These are phyloP conservation scores for Periparus ater DNA, from an alignment of 2,797 vertebrate species.

Conservation along the genomic window DNA sequence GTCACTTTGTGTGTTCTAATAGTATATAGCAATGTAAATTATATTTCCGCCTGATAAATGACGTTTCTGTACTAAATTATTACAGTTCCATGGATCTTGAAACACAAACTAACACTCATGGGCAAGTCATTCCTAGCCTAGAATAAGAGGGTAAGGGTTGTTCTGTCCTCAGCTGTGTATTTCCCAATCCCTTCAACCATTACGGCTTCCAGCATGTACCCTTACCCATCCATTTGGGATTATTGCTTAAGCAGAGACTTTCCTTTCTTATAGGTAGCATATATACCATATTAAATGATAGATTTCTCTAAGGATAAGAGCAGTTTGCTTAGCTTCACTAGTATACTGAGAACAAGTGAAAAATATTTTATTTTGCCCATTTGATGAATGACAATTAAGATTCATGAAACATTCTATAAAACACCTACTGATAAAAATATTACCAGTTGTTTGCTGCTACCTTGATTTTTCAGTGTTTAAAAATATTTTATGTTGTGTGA, in stretches of 20 bases:
- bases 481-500: background rate
- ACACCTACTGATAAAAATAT: background rate
- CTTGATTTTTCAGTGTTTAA: background rate
- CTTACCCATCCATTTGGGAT: conserved; percentile 39
- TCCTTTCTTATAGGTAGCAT: background rate
- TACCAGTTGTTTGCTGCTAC: background rate
- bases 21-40: conserved; percentile 55
- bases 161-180: conserved; percentile 54
- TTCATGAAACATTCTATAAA: conserved; percentile 21
- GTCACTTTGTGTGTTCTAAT: conserved; percentile 67
- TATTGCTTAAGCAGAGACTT: conserved; percentile 30
- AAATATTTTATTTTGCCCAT: conserved; percentile 40
- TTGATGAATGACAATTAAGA: conserved; percentile 24
- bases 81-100: conserved; percentile 65
- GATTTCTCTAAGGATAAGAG: background rate
- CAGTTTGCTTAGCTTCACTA: background rate
- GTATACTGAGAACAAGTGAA: background rate
- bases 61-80: conserved; percentile 57
- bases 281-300: background rate
- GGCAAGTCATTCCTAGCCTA: conserved; percentile 63
- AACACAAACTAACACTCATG: conserved; percentile 57
- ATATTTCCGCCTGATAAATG: conserved; percentile 44
- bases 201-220: conserved; percentile 45
- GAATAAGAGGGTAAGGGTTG: conserved; percentile 63
- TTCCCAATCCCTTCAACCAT: conserved; percentile 22